phyloP scores from a whole-genome alignment of 2,113 vertebrate species.

The Hippocampus mohnikei region DNA sequence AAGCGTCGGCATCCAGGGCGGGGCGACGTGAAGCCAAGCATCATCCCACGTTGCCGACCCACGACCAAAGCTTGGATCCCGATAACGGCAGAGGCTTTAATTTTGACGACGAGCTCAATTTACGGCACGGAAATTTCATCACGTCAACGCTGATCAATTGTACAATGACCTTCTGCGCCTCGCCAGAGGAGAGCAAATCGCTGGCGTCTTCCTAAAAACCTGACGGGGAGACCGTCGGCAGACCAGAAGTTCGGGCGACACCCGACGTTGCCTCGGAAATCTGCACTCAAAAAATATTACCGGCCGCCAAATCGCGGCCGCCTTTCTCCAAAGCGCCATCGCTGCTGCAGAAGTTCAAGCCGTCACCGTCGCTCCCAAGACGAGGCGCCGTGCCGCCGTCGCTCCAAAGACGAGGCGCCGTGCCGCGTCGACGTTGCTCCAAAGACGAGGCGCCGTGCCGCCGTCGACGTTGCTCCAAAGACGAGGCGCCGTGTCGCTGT shows the following conservation, averaged over 20 bases:
- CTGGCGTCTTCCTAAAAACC: constrained; percentile 17
- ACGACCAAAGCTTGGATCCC: not conserved
- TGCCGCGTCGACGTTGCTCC: too few relatives aligned
- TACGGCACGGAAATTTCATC: constrained; percentile 12
- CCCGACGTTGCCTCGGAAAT: constrained; percentile 36
- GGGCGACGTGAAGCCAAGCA: not conserved
- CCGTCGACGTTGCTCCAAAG: too few relatives aligned
- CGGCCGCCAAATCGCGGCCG: constrained; percentile 12
- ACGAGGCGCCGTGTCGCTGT: too few relatives aligned
- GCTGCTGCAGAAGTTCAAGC: constrained; percentile 29
- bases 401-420: too few relatives aligned
- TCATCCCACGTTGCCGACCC: not conserved
- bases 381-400: not conserved
- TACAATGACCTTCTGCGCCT: constrained; percentile 7
- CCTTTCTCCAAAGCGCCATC: constrained; percentile 17
- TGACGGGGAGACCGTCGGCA: constrained; percentile 13
- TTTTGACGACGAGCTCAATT: constrained; percentile 49
- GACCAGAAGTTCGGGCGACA: too few relatives aligned
- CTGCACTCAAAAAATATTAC: constrained; percentile 35
- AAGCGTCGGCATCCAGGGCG: not conserved
- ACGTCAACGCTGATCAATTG: constrained; percentile 50
- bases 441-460: too few relatives aligned
- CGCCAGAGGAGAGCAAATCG: not conserved
- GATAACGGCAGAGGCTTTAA: constrained; percentile 32
- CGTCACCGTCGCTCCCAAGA: constrained; percentile 10